These are phyloP conservation scores for Ceriagrion tenellum DNA, from an alignment of 2,888 invertebrate genomes.

Conservation along the genomic window DNA sequence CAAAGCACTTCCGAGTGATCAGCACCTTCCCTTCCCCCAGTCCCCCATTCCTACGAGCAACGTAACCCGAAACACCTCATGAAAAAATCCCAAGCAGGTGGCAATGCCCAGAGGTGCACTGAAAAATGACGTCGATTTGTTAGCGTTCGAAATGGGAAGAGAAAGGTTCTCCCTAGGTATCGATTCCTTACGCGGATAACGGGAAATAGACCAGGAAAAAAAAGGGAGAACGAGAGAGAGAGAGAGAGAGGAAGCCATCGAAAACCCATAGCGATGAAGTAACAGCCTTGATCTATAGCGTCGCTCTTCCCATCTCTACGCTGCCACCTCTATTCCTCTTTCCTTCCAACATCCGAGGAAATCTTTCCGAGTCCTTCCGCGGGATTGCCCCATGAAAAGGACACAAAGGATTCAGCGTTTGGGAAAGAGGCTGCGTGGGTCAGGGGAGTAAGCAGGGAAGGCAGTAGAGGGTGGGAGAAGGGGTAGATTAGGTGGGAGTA, in stretches of 20 bases:
- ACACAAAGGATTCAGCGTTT: constrained; percentile 1
- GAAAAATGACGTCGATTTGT: constrained; percentile 34
- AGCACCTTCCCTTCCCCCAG: background rate
- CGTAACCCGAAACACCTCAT: background rate
- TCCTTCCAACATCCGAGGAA: background rate
- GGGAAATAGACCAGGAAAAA: background rate
- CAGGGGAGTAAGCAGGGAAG: background rate
- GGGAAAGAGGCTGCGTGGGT: background rate
- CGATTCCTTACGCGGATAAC: constrained; percentile 30
- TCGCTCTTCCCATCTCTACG: constrained; percentile 1
- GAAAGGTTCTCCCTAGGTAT: constrained; percentile 17
- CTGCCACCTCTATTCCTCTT: background rate
- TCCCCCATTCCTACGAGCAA: background rate
- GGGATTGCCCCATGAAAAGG: constrained; percentile 40
- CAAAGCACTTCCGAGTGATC: background rate
- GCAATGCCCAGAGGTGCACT: background rate
- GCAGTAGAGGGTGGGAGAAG: background rate
- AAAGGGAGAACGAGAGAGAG: background rate
- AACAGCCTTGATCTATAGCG: constrained; percentile 48
- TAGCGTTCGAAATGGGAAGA: constrained; percentile 40
- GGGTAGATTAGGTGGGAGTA: background rate
- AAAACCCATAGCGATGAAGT: constrained; percentile 48
- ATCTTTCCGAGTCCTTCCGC: background rate
- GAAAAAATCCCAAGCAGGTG: background rate
- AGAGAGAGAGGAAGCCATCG: constrained; percentile 37